These are phyloP conservation scores for Neotoma lepida DNA, from an alignment of 2,113 vertebrate species.

Conservation along the genomic window DNA sequence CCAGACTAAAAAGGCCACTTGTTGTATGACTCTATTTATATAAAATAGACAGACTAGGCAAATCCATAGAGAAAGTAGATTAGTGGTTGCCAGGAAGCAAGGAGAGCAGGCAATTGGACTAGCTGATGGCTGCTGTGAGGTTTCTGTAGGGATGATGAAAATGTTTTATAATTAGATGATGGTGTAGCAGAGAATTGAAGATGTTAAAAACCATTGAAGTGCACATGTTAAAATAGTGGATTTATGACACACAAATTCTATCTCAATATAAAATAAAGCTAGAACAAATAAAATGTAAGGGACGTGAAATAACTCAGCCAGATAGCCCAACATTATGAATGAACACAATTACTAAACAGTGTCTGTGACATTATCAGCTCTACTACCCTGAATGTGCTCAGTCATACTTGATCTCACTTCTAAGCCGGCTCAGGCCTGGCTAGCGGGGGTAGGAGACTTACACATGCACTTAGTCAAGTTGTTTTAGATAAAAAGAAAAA, in stretches of 20 bases:
- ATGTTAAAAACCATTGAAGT: background rate
- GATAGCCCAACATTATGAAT: no score
- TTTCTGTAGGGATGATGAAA: background rate
- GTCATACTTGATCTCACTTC: background rate
- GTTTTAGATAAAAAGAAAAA: background rate
- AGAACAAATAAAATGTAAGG: background rate
- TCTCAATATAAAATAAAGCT: background rate
- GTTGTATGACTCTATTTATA: background rate
- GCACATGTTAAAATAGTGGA: background rate
- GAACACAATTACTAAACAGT: background rate
- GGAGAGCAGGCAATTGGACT: background rate
- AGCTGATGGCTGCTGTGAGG: background rate
- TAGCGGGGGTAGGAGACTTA: background rate
- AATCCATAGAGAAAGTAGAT: background rate
- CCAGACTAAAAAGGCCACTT: background rate
- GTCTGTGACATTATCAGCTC: background rate
- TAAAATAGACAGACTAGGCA: background rate
- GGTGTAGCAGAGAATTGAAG: background rate
- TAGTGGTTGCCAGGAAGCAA: background rate
- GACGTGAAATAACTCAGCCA: background rate
- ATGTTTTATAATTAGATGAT: background rate
- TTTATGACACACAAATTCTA: background rate
- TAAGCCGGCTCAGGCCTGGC: background rate
- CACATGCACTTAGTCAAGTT: background rate
- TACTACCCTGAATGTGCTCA: background rate